Evolutionary conservation across 35 echinoderm and acorn worm species (phyloP), one percentile per base, ranked within the genome.

Genomic region (Patiria miniata): DNA sequence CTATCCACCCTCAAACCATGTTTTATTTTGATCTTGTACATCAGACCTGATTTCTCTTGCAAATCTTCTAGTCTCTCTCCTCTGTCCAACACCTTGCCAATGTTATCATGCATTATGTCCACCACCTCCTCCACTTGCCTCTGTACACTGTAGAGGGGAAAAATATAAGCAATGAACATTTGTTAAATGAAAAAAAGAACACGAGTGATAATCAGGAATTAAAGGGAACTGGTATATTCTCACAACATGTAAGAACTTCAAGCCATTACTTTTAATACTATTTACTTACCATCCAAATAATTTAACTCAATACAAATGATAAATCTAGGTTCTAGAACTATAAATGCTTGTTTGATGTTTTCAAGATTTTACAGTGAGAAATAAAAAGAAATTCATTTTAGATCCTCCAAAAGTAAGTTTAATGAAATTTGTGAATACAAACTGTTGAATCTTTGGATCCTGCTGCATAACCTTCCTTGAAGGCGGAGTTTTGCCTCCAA

Each of bases 1-100:
- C n/a, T n/a, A n/a, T n/a, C n/a, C n/a, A n/a, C n/a, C n/a, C n/a
- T n/a, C n/a, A n/a, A n/a, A n/a, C n/a, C n/a, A n/a, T n/a, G n/a
- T n/a, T 65, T 32, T 65, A 65, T 65, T 22, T 26, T 15, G 12
- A 7, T 4, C 61, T 29, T 78, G 33, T 17, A 21, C 32, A 61
- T n/a, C 78, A 69, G 60, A 94, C 96, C 96, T 92, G 96, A 95
- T 89, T 99, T 99, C 34, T 99, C 96, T 78, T 99, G 91, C 38
- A 99, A 82, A 57, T 99, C 93, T 15, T 99, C 96, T 17, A 99
- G 53, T 78, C 69, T 94, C 36, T 99, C 96, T 92, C 96, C 96
- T 92, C 96, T 78, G 36, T 99, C 91, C 17, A 99, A 34, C 0
- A 99, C 96, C 56, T 95, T 99, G 34, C 83, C 89, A 19, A 99